These are phyloP conservation scores for Cirrhinus mrigala DNA, from an alignment of 2,797 vertebrate species.

Conservation along the genomic window DNA sequence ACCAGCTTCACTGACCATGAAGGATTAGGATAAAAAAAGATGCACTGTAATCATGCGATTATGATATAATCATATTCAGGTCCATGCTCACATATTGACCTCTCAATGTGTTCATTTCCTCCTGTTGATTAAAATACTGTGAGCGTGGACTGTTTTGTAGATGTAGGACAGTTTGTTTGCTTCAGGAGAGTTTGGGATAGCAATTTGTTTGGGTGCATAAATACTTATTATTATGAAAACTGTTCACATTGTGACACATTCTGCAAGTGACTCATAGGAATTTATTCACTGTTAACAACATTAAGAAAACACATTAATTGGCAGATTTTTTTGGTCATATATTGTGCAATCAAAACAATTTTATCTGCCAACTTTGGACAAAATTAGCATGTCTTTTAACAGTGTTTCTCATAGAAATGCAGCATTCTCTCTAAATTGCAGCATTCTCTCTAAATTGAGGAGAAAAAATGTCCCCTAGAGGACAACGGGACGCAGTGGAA, in stretches of 20 bases:
- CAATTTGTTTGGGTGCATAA: not conserved
- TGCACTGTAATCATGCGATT: slow-evolving; percentile 32
- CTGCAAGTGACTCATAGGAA: not conserved
- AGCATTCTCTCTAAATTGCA: not conserved
- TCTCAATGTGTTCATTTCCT: slow-evolving; percentile 13
- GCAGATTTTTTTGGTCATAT: not conserved
- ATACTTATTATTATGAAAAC: not conserved
- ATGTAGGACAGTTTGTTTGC: not conserved
- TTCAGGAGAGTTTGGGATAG: slow-evolving; percentile 1
- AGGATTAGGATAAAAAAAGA: slow-evolving; percentile 31
- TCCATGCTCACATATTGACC: slow-evolving; percentile 9
- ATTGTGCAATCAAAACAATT: not conserved
- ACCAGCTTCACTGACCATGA: slow-evolving; percentile 27
- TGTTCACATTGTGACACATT: not conserved
- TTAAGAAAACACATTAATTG: slow-evolving; percentile 3
- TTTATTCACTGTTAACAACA: not conserved
- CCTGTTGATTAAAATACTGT: not conserved
- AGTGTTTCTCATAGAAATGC: not conserved
- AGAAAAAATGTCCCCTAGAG: slow-evolving; percentile 14
- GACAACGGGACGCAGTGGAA: not conserved
- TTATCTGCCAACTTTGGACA: not conserved
- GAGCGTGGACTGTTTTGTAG: not conserved
- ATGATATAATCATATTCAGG: slow-evolving; percentile 40
- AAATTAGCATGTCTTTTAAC: not conserved
- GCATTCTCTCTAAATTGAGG: not conserved